phyloP scores from a whole-genome alignment of 2,113 vertebrate species.

The Paramormyrops kingsleyae region DNA sequence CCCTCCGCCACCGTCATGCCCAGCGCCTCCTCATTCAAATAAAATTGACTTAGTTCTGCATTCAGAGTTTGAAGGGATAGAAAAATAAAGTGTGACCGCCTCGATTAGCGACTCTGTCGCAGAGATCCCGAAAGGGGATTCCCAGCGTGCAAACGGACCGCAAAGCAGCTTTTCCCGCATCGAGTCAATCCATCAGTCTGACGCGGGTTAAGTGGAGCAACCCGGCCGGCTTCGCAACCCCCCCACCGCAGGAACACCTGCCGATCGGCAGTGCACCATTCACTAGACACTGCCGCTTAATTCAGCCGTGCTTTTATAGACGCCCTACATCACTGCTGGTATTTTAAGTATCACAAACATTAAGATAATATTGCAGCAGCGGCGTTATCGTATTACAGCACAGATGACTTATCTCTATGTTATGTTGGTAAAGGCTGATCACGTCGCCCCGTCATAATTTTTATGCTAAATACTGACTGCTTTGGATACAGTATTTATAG shows the following conservation, averaged over 20 bases:
- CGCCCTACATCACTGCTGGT: neutral
- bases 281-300: slow-evolving; percentile 8
- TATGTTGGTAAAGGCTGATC: neutral
- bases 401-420: neutral
- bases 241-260: slow-evolving; percentile 20
- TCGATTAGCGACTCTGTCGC: neutral
- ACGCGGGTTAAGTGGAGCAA: slow-evolving; percentile 10
- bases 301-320: slow-evolving; percentile 15
- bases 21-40: neutral
- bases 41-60: neutral
- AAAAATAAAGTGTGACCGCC: neutral
- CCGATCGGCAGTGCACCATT: neutral
- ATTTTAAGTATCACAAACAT: neutral
- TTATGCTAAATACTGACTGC: neutral
- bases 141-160: neutral
- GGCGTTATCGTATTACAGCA: neutral
- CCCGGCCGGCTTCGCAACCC: neutral
- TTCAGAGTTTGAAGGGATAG: neutral
- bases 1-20: neutral
- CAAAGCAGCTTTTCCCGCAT: slow-evolving; percentile 37
- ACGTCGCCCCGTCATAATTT: neutral
- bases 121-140: neutral
- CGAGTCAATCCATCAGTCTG: slow-evolving; percentile 5
- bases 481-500: neutral
- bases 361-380: neutral